These are phyloP conservation scores for Laupala kohalensis DNA, from an alignment of 1,140 invertebrate genomes.

Conservation along the genomic window DNA sequence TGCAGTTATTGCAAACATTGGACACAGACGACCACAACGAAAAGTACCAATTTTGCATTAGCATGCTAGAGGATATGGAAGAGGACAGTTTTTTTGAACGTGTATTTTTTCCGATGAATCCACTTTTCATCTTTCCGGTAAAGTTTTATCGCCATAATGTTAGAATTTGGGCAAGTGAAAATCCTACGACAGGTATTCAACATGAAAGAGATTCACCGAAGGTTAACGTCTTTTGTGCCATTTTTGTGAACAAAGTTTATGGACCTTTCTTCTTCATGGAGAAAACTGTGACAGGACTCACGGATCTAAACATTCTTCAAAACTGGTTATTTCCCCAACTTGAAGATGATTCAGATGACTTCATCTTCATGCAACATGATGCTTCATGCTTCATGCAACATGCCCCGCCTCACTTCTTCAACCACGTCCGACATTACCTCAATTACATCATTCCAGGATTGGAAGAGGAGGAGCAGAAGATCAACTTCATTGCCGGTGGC, in stretches of 20 bases:
- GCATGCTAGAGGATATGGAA: neutral
- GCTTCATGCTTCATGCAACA: no score
- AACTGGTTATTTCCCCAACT: slow-evolving; percentile 12
- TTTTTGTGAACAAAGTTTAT: slow-evolving; percentile 8
- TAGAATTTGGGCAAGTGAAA: slow-evolving; percentile 11
- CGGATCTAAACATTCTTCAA: slow-evolving; percentile 9
- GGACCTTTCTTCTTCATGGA: slow-evolving; percentile 10
- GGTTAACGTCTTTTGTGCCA: neutral
- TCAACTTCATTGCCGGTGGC: neutral
- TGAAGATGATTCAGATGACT: slow-evolving; percentile 7
- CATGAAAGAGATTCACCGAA: slow-evolving; percentile 10
- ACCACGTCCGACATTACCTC: neutral
- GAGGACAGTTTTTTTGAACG: neutral
- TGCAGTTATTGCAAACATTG: neutral
- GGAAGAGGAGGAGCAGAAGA: neutral
- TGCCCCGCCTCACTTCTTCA: neutral
- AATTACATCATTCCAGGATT: neutral
- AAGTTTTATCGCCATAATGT: slow-evolving; percentile 12
- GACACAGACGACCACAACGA: neutral
- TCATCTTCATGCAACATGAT: slow-evolving; percentile 11
- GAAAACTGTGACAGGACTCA: slow-evolving; percentile 5
- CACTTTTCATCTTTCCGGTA: slow-evolving; percentile 9
- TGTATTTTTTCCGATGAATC: slow-evolving; percentile 6
- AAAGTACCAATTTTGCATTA: neutral
- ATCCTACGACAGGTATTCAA: neutral